These are phyloP conservation scores for Goniozus legneri DNA, from an alignment of 1,140 invertebrate species.

Conservation along the genomic window DNA sequence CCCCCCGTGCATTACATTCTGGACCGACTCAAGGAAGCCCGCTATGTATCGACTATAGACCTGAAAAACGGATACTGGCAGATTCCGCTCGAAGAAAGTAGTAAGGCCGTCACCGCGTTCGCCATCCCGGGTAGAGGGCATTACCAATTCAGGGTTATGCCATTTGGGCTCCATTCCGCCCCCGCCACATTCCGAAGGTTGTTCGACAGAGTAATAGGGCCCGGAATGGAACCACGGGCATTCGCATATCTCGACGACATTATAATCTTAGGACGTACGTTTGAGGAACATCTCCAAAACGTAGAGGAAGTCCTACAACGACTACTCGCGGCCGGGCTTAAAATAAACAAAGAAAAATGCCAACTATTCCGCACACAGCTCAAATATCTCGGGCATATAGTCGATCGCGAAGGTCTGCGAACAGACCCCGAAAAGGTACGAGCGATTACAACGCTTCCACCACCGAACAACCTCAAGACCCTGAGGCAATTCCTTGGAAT, in stretches of 20 bases:
- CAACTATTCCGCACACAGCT: not conserved
- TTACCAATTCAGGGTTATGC: constrained; percentile 30
- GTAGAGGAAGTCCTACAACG: not conserved
- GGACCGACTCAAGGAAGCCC: constrained; percentile 25
- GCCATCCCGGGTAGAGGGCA: constrained; percentile 25
- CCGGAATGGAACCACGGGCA: constrained; percentile 19
- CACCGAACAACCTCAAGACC: not conserved
- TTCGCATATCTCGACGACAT: constrained; percentile 35
- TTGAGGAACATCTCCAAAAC: not conserved
- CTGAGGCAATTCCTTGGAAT: not conserved
- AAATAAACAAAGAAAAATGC: not conserved
- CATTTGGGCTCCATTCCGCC: constrained; percentile 27
- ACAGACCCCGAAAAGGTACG: not conserved
- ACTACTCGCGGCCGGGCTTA: not conserved
- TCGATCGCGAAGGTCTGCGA: not conserved
- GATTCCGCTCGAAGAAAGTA: constrained; percentile 26
- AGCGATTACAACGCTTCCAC: not conserved
- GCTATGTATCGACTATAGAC: constrained; percentile 19
- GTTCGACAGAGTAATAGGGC: constrained; percentile 30
- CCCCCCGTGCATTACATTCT: constrained; percentile 13
- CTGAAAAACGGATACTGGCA: constrained; percentile 31
- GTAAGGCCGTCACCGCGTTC: constrained; percentile 34
- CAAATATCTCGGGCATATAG: not conserved
- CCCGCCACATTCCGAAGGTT: constrained; percentile 18
- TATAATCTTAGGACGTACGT: constrained; percentile 18